phyloP scores from a whole-genome alignment of 2,888 invertebrate genomes.

The Eurytoma adleriae region DNA sequence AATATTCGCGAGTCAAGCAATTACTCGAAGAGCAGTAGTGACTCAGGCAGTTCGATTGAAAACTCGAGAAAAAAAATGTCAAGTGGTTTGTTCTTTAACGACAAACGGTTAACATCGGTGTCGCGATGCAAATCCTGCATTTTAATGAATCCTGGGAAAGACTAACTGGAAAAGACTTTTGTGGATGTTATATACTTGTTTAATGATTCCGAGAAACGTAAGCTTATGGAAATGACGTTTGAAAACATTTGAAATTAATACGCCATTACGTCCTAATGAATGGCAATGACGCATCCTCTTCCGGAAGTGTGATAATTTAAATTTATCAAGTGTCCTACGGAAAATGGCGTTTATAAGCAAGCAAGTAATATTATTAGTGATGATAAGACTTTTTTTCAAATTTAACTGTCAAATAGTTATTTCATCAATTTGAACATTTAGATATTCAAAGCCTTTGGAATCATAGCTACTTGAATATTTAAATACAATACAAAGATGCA shows the following conservation, averaged over 20 bases:
- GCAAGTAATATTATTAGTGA: too few relatives aligned
- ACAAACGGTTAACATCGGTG: not conserved
- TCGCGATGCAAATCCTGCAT: slow-evolving; percentile 3
- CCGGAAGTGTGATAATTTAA: not conserved
- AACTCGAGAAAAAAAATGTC: slow-evolving; percentile 24
- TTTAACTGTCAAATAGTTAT: too few relatives aligned
- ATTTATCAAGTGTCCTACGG: too few relatives aligned
- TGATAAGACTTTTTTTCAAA: too few relatives aligned
- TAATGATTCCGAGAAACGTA: slow-evolving; percentile 12
- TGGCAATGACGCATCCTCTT: not conserved
- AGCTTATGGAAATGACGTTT: slow-evolving; percentile 17
- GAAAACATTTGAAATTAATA: slow-evolving; percentile 13
- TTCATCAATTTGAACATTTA: too few relatives aligned
- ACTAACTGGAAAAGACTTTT: slow-evolving; percentile 17
- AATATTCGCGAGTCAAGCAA: slow-evolving; percentile 33
- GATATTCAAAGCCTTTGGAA: too few relatives aligned
- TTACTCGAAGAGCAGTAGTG: slow-evolving; percentile 5
- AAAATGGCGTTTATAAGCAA: too few relatives aligned
- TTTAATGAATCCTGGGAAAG: slow-evolving; percentile 15
- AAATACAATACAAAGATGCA: too few relatives aligned
- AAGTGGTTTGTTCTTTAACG: slow-evolving; percentile 18
- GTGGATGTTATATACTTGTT: not conserved
- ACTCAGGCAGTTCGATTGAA: slow-evolving; percentile 14
- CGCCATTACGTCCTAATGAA: not conserved
- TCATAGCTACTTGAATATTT: too few relatives aligned